These are phyloP conservation scores for Dolichomitus sp. DNA, from an alignment of 2,888 invertebrate species.

Conservation along the genomic window DNA sequence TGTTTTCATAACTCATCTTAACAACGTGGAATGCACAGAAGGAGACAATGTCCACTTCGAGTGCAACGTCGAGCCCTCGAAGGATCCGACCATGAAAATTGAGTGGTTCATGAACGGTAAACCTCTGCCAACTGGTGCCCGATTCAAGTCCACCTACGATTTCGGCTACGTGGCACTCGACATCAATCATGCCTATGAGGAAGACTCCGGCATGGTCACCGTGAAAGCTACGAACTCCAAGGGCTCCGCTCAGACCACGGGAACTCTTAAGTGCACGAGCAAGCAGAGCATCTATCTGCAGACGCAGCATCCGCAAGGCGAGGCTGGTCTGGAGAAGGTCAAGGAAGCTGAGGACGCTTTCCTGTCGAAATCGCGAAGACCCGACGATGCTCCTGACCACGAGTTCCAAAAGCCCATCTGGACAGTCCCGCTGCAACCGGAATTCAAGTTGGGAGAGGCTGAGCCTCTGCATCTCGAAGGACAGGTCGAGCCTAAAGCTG, in stretches of 20 bases:
- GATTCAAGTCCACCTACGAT: constrained; percentile 97
- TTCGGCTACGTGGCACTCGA: constrained; percentile 98
- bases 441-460: constrained; percentile 93
- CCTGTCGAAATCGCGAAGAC: constrained; percentile 90
- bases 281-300: constrained; percentile 94
- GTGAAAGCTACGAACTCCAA: constrained; percentile 96
- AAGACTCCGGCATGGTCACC: constrained; percentile 97
- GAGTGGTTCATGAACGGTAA: constrained; percentile 99
- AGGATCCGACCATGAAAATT: constrained; percentile 95
- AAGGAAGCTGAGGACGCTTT: constrained; percentile 95
- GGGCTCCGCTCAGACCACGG: constrained; percentile 96
- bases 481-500: constrained; percentile 97
- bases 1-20: constrained; percentile 96
- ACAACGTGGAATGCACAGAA: constrained; percentile 96
- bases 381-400: constrained; percentile 91
- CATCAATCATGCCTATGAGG: constrained; percentile 94
- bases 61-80: constrained; percentile 96
- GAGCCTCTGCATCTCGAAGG: constrained; percentile 97
- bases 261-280: constrained; percentile 94
- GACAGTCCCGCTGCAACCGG: constrained; percentile 93
- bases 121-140: constrained; percentile 94
- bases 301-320: constrained; percentile 98
- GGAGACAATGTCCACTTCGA: constrained; percentile 96
- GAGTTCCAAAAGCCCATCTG: constrained; percentile 95
- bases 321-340: constrained; percentile 95